Percentiles rank a stretch among this genome's conserved stretches.
Evolutionary conservation across 2,888 invertebrate species (phyloP).

Genomic region (Boloria euphrosyne): DNA sequence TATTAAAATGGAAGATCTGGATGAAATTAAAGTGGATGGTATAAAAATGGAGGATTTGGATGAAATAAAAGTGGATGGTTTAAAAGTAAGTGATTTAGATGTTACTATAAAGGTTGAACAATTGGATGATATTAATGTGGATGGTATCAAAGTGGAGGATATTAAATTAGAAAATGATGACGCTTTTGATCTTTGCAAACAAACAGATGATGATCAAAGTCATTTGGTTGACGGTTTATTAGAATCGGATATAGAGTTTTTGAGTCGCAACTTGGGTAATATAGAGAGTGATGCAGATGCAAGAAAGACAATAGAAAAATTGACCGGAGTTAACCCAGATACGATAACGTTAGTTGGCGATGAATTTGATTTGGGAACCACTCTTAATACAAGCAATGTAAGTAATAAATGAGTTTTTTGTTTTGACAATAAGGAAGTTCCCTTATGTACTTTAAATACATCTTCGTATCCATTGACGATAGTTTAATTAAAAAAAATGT

Average conservation of each 20-base stretch:
- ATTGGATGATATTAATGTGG: constrained; percentile 67
- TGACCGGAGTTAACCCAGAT: constrained; percentile 76
- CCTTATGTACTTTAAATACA: too few relatives aligned
- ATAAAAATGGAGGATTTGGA: constrained; percentile 73
- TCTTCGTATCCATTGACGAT: too few relatives aligned
- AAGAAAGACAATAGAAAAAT: constrained; percentile 77
- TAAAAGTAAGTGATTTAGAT: constrained; percentile 71
- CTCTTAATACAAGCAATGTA: constrained; percentile 70
- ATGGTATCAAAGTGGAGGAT: constrained; percentile 70
- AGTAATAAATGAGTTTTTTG: constrained; percentile 46
- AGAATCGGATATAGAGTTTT: constrained; percentile 78
- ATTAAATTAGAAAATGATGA: constrained; percentile 74
- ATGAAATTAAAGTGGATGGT: constrained; percentile 69
- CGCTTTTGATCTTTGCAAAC: constrained; percentile 65
- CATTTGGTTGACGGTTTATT: constrained; percentile 72
- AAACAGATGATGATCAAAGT: constrained; percentile 60
- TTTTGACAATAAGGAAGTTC: too few relatives aligned
- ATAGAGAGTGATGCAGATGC: constrained; percentile 79
- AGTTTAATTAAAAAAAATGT: too few relatives aligned
- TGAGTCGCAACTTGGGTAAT: constrained; percentile 75
- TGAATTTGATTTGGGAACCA: constrained; percentile 76
- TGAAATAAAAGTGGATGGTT: constrained; percentile 69
- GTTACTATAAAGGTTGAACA: constrained; percentile 68
- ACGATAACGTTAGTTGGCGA: constrained; percentile 75
- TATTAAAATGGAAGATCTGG: constrained; percentile 72